phyloP scores from a whole-genome alignment of 2,888 invertebrate species.

The Caenorhabditis afra region DNA sequence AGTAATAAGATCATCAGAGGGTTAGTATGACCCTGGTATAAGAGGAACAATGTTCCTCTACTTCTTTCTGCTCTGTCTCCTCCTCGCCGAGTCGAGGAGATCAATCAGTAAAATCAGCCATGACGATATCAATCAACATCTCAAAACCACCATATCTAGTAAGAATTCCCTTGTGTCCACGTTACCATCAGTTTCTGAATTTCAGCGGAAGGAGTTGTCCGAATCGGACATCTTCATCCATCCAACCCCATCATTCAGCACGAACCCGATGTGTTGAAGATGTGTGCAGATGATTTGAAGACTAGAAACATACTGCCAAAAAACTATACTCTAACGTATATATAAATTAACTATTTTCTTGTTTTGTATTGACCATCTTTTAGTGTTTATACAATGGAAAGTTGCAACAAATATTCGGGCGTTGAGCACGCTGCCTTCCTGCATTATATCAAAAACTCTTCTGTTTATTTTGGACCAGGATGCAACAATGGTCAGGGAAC shows the following conservation, averaged over 20 bases:
- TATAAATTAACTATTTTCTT: not conserved
- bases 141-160: slow-evolving; percentile 41
- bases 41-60: slow-evolving; percentile 42
- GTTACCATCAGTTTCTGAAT: not conserved
- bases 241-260: slow-evolving; percentile 69
- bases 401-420: slow-evolving; percentile 77
- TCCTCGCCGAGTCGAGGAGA: slow-evolving; percentile 40
- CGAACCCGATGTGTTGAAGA: slow-evolving; percentile 70
- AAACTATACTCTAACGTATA: slow-evolving; percentile 67
- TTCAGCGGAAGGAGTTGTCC: slow-evolving; percentile 62
- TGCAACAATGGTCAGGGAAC: slow-evolving; percentile 76
- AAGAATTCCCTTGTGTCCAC: not conserved
- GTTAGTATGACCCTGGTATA: slow-evolving; percentile 7
- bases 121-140: slow-evolving; percentile 45
- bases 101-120: slow-evolving; percentile 53
- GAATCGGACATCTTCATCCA: slow-evolving; percentile 72
- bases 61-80: slow-evolving; percentile 19
- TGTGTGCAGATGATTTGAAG: slow-evolving; percentile 72
- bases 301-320: slow-evolving; percentile 68
- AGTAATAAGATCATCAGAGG: not conserved
- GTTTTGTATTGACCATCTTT: slow-evolving; percentile 27
- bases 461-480: slow-evolving; percentile 79
- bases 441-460: slow-evolving; percentile 78
- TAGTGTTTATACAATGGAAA: slow-evolving; percentile 78
- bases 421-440: slow-evolving; percentile 79